Base-by-base conservation (phyloP, 2,113 vertebrate genomes). In the Bubalus kerabau region DNA sequence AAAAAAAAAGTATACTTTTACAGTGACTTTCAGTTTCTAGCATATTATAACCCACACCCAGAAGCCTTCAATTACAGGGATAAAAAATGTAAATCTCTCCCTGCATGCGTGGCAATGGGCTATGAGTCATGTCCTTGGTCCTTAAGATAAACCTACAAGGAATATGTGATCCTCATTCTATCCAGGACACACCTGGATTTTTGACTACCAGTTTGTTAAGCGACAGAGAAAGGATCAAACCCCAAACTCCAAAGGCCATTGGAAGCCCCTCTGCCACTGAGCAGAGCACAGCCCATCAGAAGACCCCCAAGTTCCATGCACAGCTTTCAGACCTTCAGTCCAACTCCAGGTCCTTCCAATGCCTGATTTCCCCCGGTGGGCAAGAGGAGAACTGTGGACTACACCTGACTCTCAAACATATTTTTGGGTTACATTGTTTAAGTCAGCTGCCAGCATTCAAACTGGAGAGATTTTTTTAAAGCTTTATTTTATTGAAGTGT, bases 281-380 rank as follows among this genome's bases (percentile, higher is more conserved):
- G 48, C 92, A 9, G 32, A 71, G 11, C 14, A 32, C 76, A 64
- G 62, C 78, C 40, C 5, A 15, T 50, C 36, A 30, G 43, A 6
- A n/a, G 64, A 21, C 32, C 11, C 50, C 56, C 64, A 52, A 0
- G 85, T 59, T 71, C 62, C 15, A 28, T 0, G 23, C 4, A 59
- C 84, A 57, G 8, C 10, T 54, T 28, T 83, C 81, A 78, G 11
- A 50, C 90, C 57, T 54, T 12, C 46, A 2, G 7, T 67, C 64
- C 23, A 3, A 19, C 24, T 30, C 93, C 30, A 26, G 8, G 13
- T 57, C 28, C 50, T 83, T 16, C 62, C n/a, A 10, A 0, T 14
- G 23, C 30, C 32, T 2, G 32, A 15, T 12, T 13, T 28, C 87
- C 46, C 43, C 7, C 5, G 0, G 7, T 4, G 5, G 4, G 4